phyloP scores from a whole-genome alignment of 2,113 vertebrate genomes.

The Protobothrops mucrosquamatus region DNA sequence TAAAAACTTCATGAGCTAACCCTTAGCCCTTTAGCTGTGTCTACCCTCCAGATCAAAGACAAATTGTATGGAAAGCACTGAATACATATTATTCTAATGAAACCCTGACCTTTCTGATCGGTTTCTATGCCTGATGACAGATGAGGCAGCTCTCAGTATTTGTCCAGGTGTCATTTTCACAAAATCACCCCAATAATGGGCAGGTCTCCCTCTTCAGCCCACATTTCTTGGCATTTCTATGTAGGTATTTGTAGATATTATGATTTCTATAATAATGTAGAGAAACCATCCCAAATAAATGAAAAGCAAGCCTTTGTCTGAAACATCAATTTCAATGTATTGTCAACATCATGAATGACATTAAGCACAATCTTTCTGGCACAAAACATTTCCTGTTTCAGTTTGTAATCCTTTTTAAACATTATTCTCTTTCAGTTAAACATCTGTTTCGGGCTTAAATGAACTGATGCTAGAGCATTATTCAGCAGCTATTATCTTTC shows the following conservation, averaged over 20 bases:
- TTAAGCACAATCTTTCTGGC: slow-evolving; percentile 57
- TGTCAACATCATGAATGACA: slow-evolving; percentile 19
- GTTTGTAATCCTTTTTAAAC: slow-evolving; percentile 63
- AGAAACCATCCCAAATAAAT: slow-evolving; percentile 54
- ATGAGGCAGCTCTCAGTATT: slow-evolving; percentile 77
- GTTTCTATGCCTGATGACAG: slow-evolving; percentile 82
- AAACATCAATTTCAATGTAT: slow-evolving; percentile 38
- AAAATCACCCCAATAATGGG: slow-evolving; percentile 73
- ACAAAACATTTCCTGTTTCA: slow-evolving; percentile 54
- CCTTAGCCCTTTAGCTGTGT: neutral
- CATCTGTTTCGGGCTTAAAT: slow-evolving; percentile 58
- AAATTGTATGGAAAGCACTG: slow-evolving; percentile 17
- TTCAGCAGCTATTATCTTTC: slow-evolving; percentile 49
- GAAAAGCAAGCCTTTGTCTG: slow-evolving; percentile 68
- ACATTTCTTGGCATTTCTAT: slow-evolving; percentile 61
- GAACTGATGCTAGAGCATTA: slow-evolving; percentile 48
- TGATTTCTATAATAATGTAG: slow-evolving; percentile 56
- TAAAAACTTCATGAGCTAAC: neutral
- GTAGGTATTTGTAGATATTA: slow-evolving; percentile 64
- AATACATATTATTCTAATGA: slow-evolving; percentile 41
- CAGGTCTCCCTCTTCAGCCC: slow-evolving; percentile 67
- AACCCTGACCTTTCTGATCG: slow-evolving; percentile 71
- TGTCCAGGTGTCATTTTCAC: slow-evolving; percentile 80
- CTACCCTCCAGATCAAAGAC: slow-evolving; percentile 12
- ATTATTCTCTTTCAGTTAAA: slow-evolving; percentile 57